phyloP scores from a whole-genome alignment of 2,113 vertebrate species.

The Meleagris gallopavo region DNA sequence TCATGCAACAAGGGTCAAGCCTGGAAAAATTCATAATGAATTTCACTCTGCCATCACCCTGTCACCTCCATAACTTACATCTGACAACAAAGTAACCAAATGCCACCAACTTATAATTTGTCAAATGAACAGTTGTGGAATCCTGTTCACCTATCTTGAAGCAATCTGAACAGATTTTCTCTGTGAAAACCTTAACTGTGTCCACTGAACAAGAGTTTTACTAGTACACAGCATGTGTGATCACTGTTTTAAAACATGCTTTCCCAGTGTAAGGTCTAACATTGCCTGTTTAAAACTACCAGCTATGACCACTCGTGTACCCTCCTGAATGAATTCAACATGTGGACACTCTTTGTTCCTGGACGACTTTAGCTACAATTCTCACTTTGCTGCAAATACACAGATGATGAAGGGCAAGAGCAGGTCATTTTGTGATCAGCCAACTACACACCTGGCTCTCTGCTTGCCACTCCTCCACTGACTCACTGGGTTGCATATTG shows the following conservation, averaged over 20 bases:
- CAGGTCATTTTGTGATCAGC: neutral
- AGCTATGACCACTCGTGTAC: neutral
- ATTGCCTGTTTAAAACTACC: neutral
- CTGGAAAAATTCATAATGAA: neutral
- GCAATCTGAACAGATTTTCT: slow-evolving; percentile 29
- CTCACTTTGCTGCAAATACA: neutral
- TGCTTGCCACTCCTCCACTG: neutral
- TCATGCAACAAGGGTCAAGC: neutral
- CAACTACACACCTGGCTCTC: neutral
- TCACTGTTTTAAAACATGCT: neutral
- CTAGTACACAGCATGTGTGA: neutral
- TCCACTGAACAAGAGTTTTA: neutral
- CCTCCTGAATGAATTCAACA: neutral
- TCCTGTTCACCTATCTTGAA: neutral
- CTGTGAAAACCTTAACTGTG: neutral
- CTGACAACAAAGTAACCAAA: slow-evolving; percentile 21
- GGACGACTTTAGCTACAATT: neutral
- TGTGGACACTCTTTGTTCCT: neutral
- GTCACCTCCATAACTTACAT: neutral
- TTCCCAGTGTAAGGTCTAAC: neutral
- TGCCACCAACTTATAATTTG: neutral
- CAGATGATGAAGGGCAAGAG: neutral
- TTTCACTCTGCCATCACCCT: neutral
- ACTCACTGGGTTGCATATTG: neutral
- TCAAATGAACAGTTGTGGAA: slow-evolving; percentile 25